Evolutionary conservation across 2,797 vertebrate genomes (phyloP).

Genomic region (Columba guinea): DNA sequence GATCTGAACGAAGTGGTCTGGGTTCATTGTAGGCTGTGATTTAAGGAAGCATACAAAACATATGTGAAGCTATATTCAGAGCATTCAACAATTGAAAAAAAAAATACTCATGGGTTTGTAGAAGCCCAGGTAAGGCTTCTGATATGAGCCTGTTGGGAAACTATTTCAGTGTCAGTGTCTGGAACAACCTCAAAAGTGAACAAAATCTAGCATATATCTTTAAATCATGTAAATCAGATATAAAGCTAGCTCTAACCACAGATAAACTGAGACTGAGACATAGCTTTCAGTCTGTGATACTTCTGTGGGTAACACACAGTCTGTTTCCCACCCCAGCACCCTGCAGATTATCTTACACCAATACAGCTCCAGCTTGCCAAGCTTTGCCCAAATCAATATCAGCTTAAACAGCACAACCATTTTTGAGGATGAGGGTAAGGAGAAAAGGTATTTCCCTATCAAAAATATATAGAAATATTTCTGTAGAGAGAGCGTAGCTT

Average conservation of each 20-base stretch:
- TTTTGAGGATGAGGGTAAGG: neutral
- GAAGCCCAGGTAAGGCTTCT: neutral
- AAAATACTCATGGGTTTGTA: neutral
- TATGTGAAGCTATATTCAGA: neutral
- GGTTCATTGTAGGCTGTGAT: neutral
- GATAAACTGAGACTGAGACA: neutral
- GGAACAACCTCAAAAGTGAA: neutral
- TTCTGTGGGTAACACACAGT: neutral
- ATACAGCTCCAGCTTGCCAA: neutral
- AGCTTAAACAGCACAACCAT: neutral
- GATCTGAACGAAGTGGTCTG: neutral
- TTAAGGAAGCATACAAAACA: neutral
- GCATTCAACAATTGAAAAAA: neutral
- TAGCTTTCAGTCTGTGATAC: neutral
- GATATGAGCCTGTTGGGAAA: neutral
- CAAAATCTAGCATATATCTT: neutral
- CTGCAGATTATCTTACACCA: rapidly evolving
- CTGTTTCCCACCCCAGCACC: neutral
- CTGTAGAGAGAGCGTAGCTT: neutral
- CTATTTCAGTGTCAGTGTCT: neutral
- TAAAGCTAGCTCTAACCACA: neutral
- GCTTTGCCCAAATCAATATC: neutral
- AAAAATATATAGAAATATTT: neutral
- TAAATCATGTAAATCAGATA: neutral
- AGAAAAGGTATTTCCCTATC: neutral